phyloP scores from a whole-genome alignment of 1,140 invertebrate genomes.

The Trypoxylus dichotomus region DNA sequence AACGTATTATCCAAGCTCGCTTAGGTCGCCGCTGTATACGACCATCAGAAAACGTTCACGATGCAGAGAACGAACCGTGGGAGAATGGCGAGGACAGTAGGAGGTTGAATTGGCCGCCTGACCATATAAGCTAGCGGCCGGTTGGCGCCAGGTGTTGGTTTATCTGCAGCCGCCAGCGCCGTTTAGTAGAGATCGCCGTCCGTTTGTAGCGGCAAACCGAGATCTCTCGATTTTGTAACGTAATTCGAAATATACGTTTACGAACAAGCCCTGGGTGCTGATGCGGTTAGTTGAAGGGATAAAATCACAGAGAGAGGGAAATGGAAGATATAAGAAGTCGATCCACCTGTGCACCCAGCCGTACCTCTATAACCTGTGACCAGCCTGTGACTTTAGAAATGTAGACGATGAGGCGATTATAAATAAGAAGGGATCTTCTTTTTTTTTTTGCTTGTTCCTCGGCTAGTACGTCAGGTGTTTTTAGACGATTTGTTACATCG shows the following conservation, averaged over 20 bases:
- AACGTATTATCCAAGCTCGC: too few species aligned
- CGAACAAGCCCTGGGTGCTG: background rate
- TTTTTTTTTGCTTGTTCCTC: too few species aligned
- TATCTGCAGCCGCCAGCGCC: conserved; percentile 27
- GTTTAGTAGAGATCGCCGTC: background rate
- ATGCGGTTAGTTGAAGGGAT: background rate
- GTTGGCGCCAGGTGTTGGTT: conserved; percentile 28
- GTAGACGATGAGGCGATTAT: too few species aligned
- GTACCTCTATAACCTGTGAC: background rate
- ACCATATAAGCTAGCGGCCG: conserved; percentile 29
- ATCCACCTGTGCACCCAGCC: background rate
- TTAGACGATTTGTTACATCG: too few species aligned
- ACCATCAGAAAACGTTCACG: too few species aligned
- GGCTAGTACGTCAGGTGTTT: too few species aligned
- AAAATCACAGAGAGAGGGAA: background rate
- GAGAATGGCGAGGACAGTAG: conserved; percentile 26
- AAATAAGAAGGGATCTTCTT: too few species aligned
- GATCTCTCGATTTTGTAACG: background rate
- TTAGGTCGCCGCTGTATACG: too few species aligned
- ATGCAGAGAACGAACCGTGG: conserved; percentile 14
- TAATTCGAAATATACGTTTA: background rate
- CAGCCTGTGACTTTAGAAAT: background rate
- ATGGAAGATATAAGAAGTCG: background rate
- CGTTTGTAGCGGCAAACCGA: background rate
- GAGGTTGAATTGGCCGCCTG: conserved; percentile 27